Conservation (phyloP, 2,113 vertebrate genomes). For the Alosa alosa region DNA sequence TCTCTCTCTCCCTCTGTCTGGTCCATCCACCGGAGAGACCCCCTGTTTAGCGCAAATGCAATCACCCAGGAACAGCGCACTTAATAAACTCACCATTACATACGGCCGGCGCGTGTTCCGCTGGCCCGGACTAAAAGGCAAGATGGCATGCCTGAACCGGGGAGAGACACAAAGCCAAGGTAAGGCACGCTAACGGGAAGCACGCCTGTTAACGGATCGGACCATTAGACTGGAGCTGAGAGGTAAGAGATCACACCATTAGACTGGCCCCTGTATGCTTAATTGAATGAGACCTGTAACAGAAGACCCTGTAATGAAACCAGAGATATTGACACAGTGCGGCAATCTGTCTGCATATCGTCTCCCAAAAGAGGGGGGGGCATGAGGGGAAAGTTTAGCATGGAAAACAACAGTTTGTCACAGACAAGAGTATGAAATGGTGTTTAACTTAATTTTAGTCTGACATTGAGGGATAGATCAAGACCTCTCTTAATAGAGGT, state of each 20-base stretch:
- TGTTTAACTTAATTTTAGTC: not conserved
- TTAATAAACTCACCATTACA: conserved; percentile 14
- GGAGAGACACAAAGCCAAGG: not conserved
- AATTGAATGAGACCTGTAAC: conserved; percentile 49
- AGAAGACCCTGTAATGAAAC: conserved; percentile 46
- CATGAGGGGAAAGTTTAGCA: not conserved
- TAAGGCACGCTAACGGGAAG: conserved; percentile 4
- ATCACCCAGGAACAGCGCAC: conserved; percentile 22
- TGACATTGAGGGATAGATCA: not conserved
- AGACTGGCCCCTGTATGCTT: conserved; percentile 33
- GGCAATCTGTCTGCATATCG: conserved; percentile 31
- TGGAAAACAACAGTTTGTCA: not conserved
- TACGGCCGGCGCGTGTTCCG: not conserved
- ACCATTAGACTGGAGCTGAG: conserved; percentile 17
- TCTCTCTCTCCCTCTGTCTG: not conserved
- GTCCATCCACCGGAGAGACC: not conserved
- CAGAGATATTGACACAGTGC: conserved; percentile 30
- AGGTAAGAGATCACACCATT: conserved; percentile 30
- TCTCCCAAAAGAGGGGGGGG: not conserved
- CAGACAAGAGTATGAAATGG: not conserved
- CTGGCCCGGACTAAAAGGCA: not conserved
- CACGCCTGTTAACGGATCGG: conserved; percentile 16
- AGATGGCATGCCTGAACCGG: not conserved
- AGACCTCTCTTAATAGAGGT: not conserved
- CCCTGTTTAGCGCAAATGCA: conserved; percentile 22